Evolutionary conservation across 2,888 invertebrate species (phyloP).

Genomic region (Thysanoteuthis rhombus): DNA sequence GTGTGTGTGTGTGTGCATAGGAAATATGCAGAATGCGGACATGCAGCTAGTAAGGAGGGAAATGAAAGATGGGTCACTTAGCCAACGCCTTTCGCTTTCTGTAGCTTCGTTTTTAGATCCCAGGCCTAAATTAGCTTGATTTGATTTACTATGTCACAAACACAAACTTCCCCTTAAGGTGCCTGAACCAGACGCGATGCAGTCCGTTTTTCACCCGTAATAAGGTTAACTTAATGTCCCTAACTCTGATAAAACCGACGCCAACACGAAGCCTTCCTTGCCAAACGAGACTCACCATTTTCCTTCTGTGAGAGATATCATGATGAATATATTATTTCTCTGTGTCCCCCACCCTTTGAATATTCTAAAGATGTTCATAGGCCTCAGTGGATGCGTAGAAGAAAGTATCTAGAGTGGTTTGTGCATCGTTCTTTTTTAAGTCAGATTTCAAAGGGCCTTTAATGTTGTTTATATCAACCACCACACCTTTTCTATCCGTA

Average conservation of each 20-base stretch:
- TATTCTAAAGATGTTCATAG: background rate
- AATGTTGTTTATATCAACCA: no score
- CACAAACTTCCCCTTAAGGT: background rate
- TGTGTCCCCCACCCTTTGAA: background rate
- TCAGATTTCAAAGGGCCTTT: no score
- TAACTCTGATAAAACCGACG: background rate
- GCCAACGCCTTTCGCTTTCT: background rate
- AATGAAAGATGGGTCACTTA: background rate
- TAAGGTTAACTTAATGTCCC: background rate
- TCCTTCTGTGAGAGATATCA: background rate
- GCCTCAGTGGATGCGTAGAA: background rate
- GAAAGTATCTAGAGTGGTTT: background rate
- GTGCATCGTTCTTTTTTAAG: no score
- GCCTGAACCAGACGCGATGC: background rate
- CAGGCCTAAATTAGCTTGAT: background rate
- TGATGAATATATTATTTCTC: background rate
- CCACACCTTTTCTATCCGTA: no score
- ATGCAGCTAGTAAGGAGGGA: background rate
- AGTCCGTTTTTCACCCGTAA: background rate
- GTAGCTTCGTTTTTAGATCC: background rate
- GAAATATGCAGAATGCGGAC: background rate
- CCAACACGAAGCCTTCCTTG: background rate
- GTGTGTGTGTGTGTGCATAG: no score
- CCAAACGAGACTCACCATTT: background rate
- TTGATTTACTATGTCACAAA: background rate